Evolutionary conservation across 2,113 vertebrate species (phyloP), one percentile per base, ranked within the genome.

Genomic region (Puffinus mauretanicus): DNA sequence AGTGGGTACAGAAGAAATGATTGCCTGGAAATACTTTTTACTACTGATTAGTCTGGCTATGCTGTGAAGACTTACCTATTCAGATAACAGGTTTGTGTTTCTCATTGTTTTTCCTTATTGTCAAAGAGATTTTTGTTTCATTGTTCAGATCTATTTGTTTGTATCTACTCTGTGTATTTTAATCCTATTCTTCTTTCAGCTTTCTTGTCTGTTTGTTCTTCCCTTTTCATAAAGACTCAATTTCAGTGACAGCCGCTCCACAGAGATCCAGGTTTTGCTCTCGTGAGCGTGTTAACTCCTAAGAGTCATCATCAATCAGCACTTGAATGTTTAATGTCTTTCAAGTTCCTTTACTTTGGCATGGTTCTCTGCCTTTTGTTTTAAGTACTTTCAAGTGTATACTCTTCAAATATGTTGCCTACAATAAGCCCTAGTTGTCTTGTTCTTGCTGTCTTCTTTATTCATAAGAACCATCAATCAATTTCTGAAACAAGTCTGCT

Each of bases 381-480:
- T 30, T 77, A 95, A 95, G 71, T 42, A 36, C 81, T 96, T 96
- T 96, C 82, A 69, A 89, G 90, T 72, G 51, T n/a, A 61, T 88
- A 67, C 62, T 94, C 79, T 95, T 90, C 86, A 94, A 85, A 86
- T 55, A 82, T 11, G 65, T 80, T 84, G 93, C 94, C 82, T 95
- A 65, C 85, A 82, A 71, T 82, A 81, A 61, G 44, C 44, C 70
- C 47, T 90, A 29, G 36, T 32, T 95, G 27, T 27, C 92, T 95
- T 93, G 82, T 57, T 90, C 92, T 91, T 54, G 16, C 29, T 72
- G 30, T 86, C 71, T 67, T 86, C 91, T 93, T 89, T 92, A 92
- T 92, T 94, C 79, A 42, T 78, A 82, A 91, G 92, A 95, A 49
- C 60, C 34, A 96, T 98, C 96, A 88, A 80, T 97, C 96, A 94